A percentile compares a stretch with the other conserved stretches of the same genome.
Conservation (phyloP, 2,888 invertebrate species). For the Brachypterus glaber region DNA sequence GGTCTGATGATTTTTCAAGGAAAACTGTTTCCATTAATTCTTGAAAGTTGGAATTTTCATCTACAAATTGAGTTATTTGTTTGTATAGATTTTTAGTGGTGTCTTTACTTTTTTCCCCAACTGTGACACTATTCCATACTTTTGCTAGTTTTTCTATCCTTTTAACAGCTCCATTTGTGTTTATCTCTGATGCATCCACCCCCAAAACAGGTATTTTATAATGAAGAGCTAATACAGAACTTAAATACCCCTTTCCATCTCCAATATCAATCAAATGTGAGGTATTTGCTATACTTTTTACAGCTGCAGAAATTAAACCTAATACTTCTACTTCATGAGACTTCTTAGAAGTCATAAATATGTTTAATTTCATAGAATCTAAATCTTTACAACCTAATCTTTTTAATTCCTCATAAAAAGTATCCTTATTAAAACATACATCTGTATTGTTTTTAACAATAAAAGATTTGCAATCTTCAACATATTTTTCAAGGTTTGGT, state of each 20-base stretch:
- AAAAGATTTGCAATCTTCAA: conserved; percentile 28
- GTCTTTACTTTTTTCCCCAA: conserved; percentile 18
- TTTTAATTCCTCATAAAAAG: conserved; percentile 38
- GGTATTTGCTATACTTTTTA: conserved; percentile 37
- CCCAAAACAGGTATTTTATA: conserved; percentile 67
- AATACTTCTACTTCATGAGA: conserved; percentile 67
- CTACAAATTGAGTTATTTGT: conserved; percentile 53
- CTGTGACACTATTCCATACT: conserved; percentile 34
- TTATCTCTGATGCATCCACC: conserved; percentile 63
- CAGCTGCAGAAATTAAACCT: conserved; percentile 49
- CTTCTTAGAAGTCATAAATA: conserved; percentile 73
- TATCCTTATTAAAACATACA: conserved; percentile 41
- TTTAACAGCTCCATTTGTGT: conserved; percentile 57
- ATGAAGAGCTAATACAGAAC: conserved; percentile 61
- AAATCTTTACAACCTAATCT: conserved; percentile 34
- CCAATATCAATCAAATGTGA: conserved; percentile 70
- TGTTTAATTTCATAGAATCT: conserved; percentile 42
- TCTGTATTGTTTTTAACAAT: conserved; percentile 30
- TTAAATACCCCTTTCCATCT: conserved; percentile 82
- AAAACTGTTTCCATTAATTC: conserved; percentile 46
- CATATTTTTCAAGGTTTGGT: conserved; percentile 28
- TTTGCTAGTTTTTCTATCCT: conserved; percentile 42
- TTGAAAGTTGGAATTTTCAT: conserved; percentile 47
- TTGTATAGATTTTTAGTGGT: conserved; percentile 42
- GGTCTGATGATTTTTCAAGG: conserved; percentile 33